A percentile compares a stretch with the other conserved stretches of the same genome.
These are phyloP conservation scores for Macquaria australasica DNA, from an alignment of 2,113 vertebrate genomes.

Conservation along the genomic window DNA sequence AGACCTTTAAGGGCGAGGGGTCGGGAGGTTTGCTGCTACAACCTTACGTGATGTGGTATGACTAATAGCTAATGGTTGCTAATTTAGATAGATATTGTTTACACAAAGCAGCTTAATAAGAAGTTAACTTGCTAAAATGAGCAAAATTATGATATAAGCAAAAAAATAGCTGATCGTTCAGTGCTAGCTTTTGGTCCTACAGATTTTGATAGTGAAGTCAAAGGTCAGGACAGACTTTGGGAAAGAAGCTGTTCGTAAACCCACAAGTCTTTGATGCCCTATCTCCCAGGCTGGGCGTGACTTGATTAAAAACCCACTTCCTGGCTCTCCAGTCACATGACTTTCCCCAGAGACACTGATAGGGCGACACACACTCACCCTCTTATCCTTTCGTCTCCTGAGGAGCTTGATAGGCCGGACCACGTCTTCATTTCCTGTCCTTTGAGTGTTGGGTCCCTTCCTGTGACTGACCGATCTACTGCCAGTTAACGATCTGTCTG, in stretches of 20 bases:
- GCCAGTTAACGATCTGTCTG: slow-evolving; percentile 61
- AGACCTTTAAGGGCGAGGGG: too few relatives aligned
- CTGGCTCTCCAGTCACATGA: slow-evolving; percentile 32
- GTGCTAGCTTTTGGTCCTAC: not conserved
- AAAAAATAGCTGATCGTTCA: not conserved
- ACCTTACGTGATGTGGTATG: too few relatives aligned
- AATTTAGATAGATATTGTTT: too few relatives aligned
- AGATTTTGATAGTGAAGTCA: not conserved
- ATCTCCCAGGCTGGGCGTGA: slow-evolving; percentile 7
- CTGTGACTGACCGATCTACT: slow-evolving; percentile 53
- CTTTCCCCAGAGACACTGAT: slow-evolving; percentile 44
- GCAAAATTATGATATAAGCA: not conserved
- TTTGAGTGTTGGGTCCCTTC: slow-evolving; percentile 51
- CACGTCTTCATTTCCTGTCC: slow-evolving; percentile 71
- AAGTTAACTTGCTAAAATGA: not conserved
- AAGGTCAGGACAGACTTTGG: not conserved
- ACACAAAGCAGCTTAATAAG: not conserved
- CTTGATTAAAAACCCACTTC: slow-evolving; percentile 42
- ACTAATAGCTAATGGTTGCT: too few relatives aligned
- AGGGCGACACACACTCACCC: not conserved
- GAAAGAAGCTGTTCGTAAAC: not conserved
- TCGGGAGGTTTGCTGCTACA: too few relatives aligned
- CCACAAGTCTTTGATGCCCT: not conserved
- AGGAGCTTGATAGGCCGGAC: slow-evolving; percentile 46
- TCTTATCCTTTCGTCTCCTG: slow-evolving; percentile 38